Evolutionary conservation across 2,888 invertebrate genomes (phyloP).

Genomic region (Limenitis camilla): DNA sequence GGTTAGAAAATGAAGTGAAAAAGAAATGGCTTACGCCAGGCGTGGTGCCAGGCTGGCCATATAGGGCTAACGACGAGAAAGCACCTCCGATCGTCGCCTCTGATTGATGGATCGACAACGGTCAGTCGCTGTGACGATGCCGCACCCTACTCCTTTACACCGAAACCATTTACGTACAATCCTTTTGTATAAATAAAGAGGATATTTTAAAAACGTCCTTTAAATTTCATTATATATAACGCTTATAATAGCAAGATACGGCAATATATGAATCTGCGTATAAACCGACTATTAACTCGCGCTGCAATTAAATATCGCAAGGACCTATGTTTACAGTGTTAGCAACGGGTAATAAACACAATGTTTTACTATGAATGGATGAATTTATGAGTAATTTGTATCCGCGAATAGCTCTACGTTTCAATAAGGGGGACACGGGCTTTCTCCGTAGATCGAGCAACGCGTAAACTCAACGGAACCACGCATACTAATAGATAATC

Average conservation of each 20-base stretch:
- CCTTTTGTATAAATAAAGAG: conserved; percentile 2
- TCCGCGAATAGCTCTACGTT: conserved; percentile 44
- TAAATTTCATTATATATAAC: too few species aligned
- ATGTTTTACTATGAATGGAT: conserved; percentile 47
- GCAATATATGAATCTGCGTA: conserved; percentile 22
- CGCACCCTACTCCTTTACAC: conserved; percentile 20
- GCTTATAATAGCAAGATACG: conserved; percentile 23
- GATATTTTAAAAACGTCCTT: neutral
- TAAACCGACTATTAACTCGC: conserved; percentile 41
- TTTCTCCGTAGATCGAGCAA: conserved; percentile 55
- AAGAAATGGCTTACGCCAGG: conserved; percentile 66
- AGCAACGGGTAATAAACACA: conserved; percentile 42
- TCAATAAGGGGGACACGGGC: conserved; percentile 56
- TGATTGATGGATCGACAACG: conserved; percentile 57
- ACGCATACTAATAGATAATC: conserved; percentile 62
- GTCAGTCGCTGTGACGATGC: neutral
- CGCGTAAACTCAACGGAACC: conserved; percentile 55
- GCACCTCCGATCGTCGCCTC: conserved; percentile 61
- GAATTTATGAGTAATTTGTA: conserved; percentile 55
- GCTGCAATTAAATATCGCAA: conserved; percentile 46
- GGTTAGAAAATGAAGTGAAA: conserved; percentile 72
- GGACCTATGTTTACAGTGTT: conserved; percentile 44
- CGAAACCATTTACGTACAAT: conserved; percentile 19
- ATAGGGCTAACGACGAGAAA: conserved; percentile 75
- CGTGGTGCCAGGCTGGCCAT: conserved; percentile 63